These are phyloP conservation scores for Gymnocypris eckloni DNA, from an alignment of 2,797 vertebrate species.

Conservation along the genomic window DNA sequence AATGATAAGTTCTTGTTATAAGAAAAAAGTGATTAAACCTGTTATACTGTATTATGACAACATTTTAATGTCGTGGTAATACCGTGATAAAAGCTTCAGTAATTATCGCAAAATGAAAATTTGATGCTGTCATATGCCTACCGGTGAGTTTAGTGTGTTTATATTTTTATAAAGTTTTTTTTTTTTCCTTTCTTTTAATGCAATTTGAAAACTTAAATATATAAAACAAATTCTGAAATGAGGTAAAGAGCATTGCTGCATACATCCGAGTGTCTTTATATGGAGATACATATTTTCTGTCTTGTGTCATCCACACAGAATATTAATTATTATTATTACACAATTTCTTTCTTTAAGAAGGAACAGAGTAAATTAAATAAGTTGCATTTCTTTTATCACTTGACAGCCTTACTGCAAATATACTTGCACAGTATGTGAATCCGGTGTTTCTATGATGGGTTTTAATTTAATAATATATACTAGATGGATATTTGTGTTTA, in stretches of 20 bases:
- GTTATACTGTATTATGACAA: too few species aligned
- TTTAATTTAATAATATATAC: neutral
- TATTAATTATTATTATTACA: too few species aligned
- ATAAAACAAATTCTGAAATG: too few species aligned
- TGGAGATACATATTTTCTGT: neutral
- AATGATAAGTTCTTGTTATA: too few species aligned
- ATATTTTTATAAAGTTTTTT: too few species aligned
- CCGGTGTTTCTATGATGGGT: neutral
- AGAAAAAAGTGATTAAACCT: too few species aligned
- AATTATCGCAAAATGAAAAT: too few species aligned
- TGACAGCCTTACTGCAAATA: neutral
- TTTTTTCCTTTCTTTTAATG: neutral
- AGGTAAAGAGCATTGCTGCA: neutral
- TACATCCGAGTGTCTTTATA: neutral
- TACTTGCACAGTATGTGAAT: too few species aligned
- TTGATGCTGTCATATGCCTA: too few species aligned
- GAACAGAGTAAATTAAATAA: neutral
- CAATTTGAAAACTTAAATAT: neutral
- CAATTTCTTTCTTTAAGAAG: neutral
- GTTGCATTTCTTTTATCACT: neutral
- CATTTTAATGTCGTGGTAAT: too few species aligned
- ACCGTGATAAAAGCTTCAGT: too few species aligned
- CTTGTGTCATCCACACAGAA: neutral
- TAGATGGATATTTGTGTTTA: conserved; percentile 14
- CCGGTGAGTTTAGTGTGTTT: too few species aligned